Evolutionary conservation across 2,888 invertebrate species (phyloP).

Genomic region (Diarsia dahlii): DNA sequence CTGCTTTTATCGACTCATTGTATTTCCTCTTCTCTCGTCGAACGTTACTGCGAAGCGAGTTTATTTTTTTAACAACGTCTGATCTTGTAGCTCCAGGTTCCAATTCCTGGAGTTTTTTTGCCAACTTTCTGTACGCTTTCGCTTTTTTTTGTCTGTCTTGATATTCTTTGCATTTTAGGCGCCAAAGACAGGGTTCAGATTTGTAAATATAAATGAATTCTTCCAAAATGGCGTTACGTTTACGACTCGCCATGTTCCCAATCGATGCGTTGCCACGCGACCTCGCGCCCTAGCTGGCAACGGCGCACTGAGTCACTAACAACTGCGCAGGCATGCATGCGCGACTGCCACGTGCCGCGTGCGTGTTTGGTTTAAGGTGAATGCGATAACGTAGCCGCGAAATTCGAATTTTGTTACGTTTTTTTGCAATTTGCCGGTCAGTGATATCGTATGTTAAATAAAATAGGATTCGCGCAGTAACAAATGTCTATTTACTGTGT

Average conservation of each 20-base stretch:
- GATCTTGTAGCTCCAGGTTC: slow-evolving; percentile 9
- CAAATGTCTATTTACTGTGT: too few relatives aligned
- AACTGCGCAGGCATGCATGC: slow-evolving; percentile 7
- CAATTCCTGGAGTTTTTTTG: slow-evolving; percentile 15
- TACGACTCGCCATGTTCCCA: slow-evolving; percentile 12
- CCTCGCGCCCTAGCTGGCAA: background rate
- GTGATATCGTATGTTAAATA: too few relatives aligned
- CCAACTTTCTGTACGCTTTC: background rate
- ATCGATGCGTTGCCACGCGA: background rate
- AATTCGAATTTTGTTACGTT: too few relatives aligned
- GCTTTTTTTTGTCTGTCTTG: slow-evolving; percentile 16
- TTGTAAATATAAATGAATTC: slow-evolving; percentile 28
- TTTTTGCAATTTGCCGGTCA: too few relatives aligned
- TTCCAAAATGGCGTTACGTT: slow-evolving; percentile 13
- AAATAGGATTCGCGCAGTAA: too few relatives aligned
- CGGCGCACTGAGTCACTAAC: background rate
- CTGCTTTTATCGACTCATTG: slow-evolving; percentile 6
- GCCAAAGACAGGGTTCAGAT: slow-evolving; percentile 44
- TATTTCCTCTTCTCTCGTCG: slow-evolving; percentile 18
- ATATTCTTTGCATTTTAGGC: slow-evolving; percentile 20
- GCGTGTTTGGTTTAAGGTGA: background rate
- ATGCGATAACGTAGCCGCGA: too few relatives aligned
- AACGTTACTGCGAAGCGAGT: slow-evolving; percentile 9
- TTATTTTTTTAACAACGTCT: slow-evolving; percentile 15
- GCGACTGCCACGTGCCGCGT: background rate